Conservation (phyloP, 2,888 invertebrate genomes). For the Baronia brevicornis region DNA sequence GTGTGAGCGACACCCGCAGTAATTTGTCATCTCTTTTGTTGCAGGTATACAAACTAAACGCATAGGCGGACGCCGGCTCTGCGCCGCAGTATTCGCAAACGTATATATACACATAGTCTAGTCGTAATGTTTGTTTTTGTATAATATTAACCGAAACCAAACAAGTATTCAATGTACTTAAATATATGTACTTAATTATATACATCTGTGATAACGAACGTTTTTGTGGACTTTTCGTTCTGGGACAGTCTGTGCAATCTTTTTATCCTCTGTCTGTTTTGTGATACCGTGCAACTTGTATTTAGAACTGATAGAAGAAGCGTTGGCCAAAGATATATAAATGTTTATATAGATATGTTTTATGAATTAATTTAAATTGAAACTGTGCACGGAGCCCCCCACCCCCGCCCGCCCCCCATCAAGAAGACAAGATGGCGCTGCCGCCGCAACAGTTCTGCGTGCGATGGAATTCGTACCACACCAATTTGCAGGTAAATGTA, state of each 20-base stretch:
- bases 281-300: slow-evolving; percentile 40
- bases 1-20: neutral
- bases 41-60: slow-evolving; percentile 23
- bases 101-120: slow-evolving; percentile 43
- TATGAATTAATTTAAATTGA: slow-evolving; percentile 22
- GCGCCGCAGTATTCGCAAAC: slow-evolving; percentile 55
- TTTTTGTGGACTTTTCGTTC: slow-evolving; percentile 25
- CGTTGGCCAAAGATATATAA: slow-evolving; percentile 40
- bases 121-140: slow-evolving; percentile 68
- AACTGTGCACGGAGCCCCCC: slow-evolving; percentile 13
- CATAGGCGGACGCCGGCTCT: slow-evolving; percentile 15
- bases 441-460: slow-evolving; percentile 83
- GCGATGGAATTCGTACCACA: slow-evolving; percentile 88
- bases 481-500: slow-evolving; percentile 79
- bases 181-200: slow-evolving; percentile 33
- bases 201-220: slow-evolving; percentile 46
- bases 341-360: slow-evolving; percentile 30
- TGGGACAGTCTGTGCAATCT: slow-evolving; percentile 29
- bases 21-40: slow-evolving; percentile 16
- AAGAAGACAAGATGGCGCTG: slow-evolving; percentile 54
- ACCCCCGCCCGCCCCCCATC: too few species aligned
- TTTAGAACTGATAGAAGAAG: slow-evolving; percentile 23
- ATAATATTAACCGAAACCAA: slow-evolving; percentile 26
- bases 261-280: slow-evolving; percentile 21
- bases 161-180: slow-evolving; percentile 59